Evolutionary conservation across 2,888 invertebrate species (phyloP), one percentile per base, ranked within the genome.

Genomic region (Ormyrus nitidulus): DNA sequence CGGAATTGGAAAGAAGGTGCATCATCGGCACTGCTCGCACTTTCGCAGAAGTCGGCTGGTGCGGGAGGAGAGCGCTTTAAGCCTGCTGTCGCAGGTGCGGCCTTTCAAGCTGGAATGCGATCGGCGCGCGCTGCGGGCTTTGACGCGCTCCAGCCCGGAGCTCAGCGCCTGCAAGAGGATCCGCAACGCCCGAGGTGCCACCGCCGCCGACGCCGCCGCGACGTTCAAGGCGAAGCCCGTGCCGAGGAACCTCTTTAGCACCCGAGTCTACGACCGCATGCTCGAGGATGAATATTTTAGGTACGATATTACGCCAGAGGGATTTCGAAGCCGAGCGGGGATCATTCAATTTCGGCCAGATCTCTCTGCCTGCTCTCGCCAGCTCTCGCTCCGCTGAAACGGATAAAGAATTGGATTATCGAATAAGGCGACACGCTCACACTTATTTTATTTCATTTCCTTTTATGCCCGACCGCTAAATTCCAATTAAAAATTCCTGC

Each of bases 251-350:
- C 90, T 95, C 44, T 95, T 95, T 86, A 94, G 94, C 13, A 94
- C 94, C 85, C 94, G 94, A 82, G 92, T 95, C 85, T 95, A 95
- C 83, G 93, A 94, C 82, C 94, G 93, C 87, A 94, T 94, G 92
- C 92, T 94, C 83, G 94, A 95, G 86, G 94, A 95, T 84, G 94
- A 95, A 83, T 95, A 93, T 90, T 94, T 94, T 88, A 92, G 94
- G 94, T 94, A 53, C 10, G 13, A 46, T 34, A 4, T 19, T 19
- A 19, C 19, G 19, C 19, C 19, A 19, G 19, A 19, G 19, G 19
- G 19, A 19, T 19, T 19, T 19, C 19, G 19, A 19, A 19, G 19
- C 19, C 19, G 19, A 19, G 19, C 8, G 34, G 64, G 10, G 61
- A 6, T 48, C 6, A 48, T 11, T n/a, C 54, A n/a, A 19, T 51